phyloP scores from a whole-genome alignment of 2,888 invertebrate genomes.

The Acleris holmiana region DNA sequence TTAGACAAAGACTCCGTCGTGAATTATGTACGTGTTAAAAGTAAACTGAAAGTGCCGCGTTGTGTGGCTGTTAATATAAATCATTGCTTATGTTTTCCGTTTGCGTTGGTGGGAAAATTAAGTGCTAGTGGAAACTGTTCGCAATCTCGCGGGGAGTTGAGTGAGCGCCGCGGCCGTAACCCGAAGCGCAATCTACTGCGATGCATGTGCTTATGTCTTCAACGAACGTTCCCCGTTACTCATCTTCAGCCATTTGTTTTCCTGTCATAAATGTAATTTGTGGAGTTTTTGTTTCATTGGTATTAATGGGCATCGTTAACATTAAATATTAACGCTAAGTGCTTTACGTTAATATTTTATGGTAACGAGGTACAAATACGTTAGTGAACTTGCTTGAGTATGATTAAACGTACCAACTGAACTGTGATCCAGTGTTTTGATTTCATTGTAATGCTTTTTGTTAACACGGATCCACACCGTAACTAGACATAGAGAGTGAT shows the following conservation, averaged over 20 bases:
- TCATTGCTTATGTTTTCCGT: conserved; percentile 85
- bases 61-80: conserved; percentile 83
- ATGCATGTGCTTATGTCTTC: conserved; percentile 31
- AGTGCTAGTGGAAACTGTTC: conserved; percentile 76
- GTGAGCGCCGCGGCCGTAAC: conserved; percentile 57
- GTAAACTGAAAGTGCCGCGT: conserved; percentile 84
- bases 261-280: conserved; percentile 2
- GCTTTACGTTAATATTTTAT: neutral
- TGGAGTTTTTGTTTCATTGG: neutral
- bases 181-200: conserved; percentile 55
- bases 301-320: neutral
- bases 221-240: conserved; percentile 24
- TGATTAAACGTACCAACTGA: too few relatives aligned
- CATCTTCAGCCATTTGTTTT: conserved; percentile 11
- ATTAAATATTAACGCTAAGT: neutral
- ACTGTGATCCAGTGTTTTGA: too few relatives aligned
- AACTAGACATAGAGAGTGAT: too few relatives aligned
- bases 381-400: too few relatives aligned
- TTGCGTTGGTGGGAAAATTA: conserved; percentile 79
- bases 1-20: conserved; percentile 82
- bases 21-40: conserved; percentile 85
- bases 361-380: too few relatives aligned
- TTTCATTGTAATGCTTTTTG: too few relatives aligned
- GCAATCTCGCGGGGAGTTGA: conserved; percentile 67
- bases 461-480: too few relatives aligned